These are phyloP conservation scores for Masnerella sp. DNA, from an alignment of 2,888 invertebrate genomes.

Conservation along the genomic window DNA sequence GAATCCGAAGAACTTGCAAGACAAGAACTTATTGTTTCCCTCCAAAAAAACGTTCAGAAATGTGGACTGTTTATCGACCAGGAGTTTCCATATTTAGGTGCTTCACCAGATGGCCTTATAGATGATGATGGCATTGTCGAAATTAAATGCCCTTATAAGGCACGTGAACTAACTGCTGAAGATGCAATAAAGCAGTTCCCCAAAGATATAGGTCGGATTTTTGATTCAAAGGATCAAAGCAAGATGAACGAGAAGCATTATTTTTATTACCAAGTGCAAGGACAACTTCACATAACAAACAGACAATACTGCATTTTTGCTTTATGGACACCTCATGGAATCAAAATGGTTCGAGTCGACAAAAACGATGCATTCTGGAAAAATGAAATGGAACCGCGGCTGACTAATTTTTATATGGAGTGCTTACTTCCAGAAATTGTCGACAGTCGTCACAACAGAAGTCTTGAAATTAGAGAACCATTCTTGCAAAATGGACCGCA, in stretches of 20 bases:
- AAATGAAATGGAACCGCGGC: neutral
- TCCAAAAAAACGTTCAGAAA: slow-evolving; percentile 3
- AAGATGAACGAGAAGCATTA: neutral
- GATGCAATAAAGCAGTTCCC: too few species aligned
- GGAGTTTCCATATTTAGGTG: too few species aligned
- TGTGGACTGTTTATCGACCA: slow-evolving; percentile 50
- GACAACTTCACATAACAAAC: slow-evolving; percentile 20
- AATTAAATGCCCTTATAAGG: too few species aligned
- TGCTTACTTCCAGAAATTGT: slow-evolving; percentile 6
- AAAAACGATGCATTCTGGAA: slow-evolving; percentile 16
- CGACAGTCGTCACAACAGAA: slow-evolving; percentile 1
- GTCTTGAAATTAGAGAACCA: neutral
- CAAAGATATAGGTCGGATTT: slow-evolving; percentile 23
- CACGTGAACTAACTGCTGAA: neutral
- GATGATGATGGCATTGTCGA: slow-evolving; percentile 41
- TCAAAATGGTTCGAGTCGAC: slow-evolving; percentile 1
- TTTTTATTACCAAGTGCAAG: slow-evolving; percentile 21
- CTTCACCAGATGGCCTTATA: slow-evolving; percentile 56
- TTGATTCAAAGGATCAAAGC: slow-evolving; percentile 2
- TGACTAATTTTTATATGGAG: slow-evolving; percentile 1
- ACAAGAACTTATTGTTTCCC: slow-evolving; percentile 5
- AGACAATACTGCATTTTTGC: slow-evolving; percentile 11
- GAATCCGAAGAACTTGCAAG: slow-evolving; percentile 45
- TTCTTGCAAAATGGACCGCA: neutral
- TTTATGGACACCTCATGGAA: slow-evolving; percentile 1